These are phyloP conservation scores for Ceyx melanurus DNA, from an alignment of 2,113 vertebrate species.

Conservation along the genomic window DNA sequence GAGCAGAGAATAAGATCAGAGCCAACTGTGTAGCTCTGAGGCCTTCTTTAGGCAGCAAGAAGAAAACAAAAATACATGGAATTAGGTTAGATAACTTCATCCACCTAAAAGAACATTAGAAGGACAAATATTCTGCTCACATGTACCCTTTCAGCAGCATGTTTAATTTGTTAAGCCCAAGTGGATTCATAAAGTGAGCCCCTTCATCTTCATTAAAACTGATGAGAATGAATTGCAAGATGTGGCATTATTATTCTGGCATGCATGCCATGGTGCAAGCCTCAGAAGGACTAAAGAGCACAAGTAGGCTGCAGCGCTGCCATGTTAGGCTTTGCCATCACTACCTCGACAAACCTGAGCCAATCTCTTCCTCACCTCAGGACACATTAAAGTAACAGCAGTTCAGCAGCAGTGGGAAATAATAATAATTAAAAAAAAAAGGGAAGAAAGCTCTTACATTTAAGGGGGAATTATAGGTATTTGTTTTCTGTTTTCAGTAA, in stretches of 20 bases:
- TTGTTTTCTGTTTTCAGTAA: background rate
- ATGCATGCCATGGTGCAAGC: background rate
- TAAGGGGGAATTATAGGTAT: background rate
- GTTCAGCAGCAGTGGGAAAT: background rate
- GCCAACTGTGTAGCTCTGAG: background rate
- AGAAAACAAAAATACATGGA: conserved; percentile 23
- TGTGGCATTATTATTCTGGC: conserved; percentile 49
- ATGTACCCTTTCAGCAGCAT: conserved; percentile 37
- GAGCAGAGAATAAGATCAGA: background rate
- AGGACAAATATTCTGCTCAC: conserved; percentile 66
- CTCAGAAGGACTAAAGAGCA: conserved; percentile 2
- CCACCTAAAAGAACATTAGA: conserved; percentile 51
- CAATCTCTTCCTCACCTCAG: background rate
- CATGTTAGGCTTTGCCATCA: background rate
- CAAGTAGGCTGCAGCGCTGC: conserved; percentile 4
- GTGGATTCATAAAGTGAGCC: conserved; percentile 61
- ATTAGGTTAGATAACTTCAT: conserved; percentile 59
- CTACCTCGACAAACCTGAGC: conserved; percentile 7
- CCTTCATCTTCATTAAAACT: conserved; percentile 74
- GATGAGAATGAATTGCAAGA: conserved; percentile 68
- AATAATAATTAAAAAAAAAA: background rate
- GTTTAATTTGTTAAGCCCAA: conserved; percentile 73
- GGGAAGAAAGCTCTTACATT: background rate
- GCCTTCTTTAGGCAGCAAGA: background rate
- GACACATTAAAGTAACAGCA: background rate